Base-by-base conservation (phyloP, 2,888 invertebrate genomes). In the Eremobia ochroleuca region DNA sequence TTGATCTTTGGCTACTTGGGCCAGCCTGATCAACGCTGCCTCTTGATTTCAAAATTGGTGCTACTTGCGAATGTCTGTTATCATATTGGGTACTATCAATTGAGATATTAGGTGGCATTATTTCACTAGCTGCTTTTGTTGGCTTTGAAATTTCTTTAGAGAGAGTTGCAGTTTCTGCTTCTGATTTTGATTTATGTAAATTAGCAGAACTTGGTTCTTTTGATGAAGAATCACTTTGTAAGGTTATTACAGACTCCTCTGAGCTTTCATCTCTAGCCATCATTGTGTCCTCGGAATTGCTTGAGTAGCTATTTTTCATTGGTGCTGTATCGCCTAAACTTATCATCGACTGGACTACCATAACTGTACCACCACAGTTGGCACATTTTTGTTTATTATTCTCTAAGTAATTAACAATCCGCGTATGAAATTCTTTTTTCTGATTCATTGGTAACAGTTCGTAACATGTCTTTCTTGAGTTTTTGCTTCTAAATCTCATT, bases 351-450 rank as follows among this genome's bases (percentile, higher is more conserved):
- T 94, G 94, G 4, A 94, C 94, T 75, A 96, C 90, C 93, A 94
- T 95, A 66, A 93, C 87, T 77, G 89, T 90, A 4, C 97, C 97
- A 8, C 97, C 96, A 85, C 97, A 97, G 64, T 94, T 91, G 4
- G 91, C 91, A 88, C 97, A 97, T 83, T 95, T 97, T 82, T 95
- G 97, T 68, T 95, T 95, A 83, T 96, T 95, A 80, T 93, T 94
- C 90, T 97, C 97, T 72, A 97, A 94, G 78, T 97, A 95, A 65
- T 94, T 94, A 0, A 97, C 96, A 49, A 97, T 95, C 74, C 97
- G 95, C 0, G 95, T 91, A 85, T 97, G 97, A 87, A 97, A 96
- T 87, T 97, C 97, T 83, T 96, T 97, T 85, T 96, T 97, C 85
- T 97, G 97, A 85, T 97, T 97, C 15, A 96, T 91, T 0, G 97